Base-by-base conservation (phyloP, 2,797 vertebrate species). In the Novumbra hubbsi region DNA sequence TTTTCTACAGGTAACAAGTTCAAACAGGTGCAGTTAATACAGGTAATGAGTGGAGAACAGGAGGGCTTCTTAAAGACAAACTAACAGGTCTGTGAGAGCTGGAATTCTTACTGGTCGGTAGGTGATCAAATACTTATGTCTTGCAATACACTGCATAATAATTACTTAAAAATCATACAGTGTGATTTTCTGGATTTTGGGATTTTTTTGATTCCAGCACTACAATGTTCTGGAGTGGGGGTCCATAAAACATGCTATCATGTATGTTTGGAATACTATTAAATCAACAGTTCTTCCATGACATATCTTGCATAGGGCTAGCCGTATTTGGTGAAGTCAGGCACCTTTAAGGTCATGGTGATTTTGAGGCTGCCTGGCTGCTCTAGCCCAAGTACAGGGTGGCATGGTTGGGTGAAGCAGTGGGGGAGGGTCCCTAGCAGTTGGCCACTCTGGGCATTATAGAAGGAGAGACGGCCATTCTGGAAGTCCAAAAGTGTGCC, bases 301-400 rank as follows among this genome's bases (percentile, higher is more conserved):
- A n/a, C 15, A 57, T 16, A 60, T 14, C 55, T 30, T 14, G 21
- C 45, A 63, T 21, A 30, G 9, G 76, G 83, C 93, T 94, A 97
- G 85, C 95, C 95, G 81, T 94, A 89, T 76, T 92, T 94, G 73
- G 89, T 91, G 0, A 98, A 97, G 83, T 94, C 92, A 0, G 97
- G 97, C 65, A 94, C 84, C 87, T 98, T 95, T 80, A 81, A 91
- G 62, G 94, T 94, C 5, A 94, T 94, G 81, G 88, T 84, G 79
- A 99, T 83, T 76, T 92, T 93, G 78, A 98, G 92, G 38, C 86
- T 90, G n/a, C 96, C 98, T 0, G 95, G 92, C 74, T 89, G 89
- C 81, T 99, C 98, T 84, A 98, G 87, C 28, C 92, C 94, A 81
- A 99, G 95, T 52, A 94, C 93, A 0, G 97, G 95, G 79, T 95